A percentile compares a stretch with the other conserved stretches of the same genome.
Conservation (phyloP, 2,113 vertebrate genomes). For the Spilogale gracilis region DNA sequence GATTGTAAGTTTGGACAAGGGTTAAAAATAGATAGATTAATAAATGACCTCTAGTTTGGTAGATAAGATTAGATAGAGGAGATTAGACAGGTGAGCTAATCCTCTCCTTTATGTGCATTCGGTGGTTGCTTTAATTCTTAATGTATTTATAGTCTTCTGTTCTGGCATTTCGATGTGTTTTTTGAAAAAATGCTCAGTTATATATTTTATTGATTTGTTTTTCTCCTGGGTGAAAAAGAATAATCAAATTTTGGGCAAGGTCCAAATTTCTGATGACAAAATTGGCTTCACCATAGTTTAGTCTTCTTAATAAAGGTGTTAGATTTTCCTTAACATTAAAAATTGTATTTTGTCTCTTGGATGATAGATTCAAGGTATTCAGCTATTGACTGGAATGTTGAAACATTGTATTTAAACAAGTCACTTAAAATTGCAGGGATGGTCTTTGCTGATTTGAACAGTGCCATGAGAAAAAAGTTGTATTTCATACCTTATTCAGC, state of each 20-base stretch:
- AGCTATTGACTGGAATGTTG: background rate
- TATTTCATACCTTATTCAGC: background rate
- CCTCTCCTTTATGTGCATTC: background rate
- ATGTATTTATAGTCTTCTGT: conserved; percentile 30
- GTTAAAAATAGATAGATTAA: background rate
- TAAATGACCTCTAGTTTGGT: background rate
- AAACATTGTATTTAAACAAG: background rate
- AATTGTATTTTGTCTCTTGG: background rate
- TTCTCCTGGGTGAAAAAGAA: background rate
- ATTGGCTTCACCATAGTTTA: background rate
- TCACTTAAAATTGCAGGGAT: background rate
- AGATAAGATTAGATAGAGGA: background rate
- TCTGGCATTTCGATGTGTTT: conserved; percentile 34
- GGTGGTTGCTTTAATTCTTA: conserved; percentile 28
- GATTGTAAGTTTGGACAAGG: background rate
- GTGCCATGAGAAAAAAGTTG: background rate
- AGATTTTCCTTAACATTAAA: conserved; percentile 31
- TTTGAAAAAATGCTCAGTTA: background rate
- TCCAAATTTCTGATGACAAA: conserved; percentile 14
- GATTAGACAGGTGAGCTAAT: background rate
- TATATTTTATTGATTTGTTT: conserved; percentile 30
- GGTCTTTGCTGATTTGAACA: conserved; percentile 53
- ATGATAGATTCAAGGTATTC: background rate
- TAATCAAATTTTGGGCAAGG: conserved; percentile 28
- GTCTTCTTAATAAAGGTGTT: conserved; percentile 8